Base-by-base conservation (phyloP, 2,888 invertebrate species). In the Caenorhabditis plicata region DNA sequence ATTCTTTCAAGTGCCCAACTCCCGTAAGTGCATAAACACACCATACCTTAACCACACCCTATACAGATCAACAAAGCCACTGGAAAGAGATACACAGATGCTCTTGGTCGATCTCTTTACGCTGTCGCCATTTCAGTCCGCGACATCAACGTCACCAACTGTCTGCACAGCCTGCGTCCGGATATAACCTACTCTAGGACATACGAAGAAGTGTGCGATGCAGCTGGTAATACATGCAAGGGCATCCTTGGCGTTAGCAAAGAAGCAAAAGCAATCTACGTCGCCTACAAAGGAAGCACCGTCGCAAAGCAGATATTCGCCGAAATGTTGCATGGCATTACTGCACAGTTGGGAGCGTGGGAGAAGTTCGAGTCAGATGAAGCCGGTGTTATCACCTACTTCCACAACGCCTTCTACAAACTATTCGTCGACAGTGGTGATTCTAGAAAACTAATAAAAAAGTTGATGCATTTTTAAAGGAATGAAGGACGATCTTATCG, bases 341-440 rank as follows among this genome's bases (percentile, higher is more conserved):
- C 73, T 4, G 78, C 79, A 11, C 79, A 79, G 47, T 48, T 79
- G 19, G 79, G 79, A 9, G 79, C 79, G 8, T 79, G 79, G 79
- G 79, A 79, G 55, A 79, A 79, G 46, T 78, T 79, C 38, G 75
- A 70, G 29, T 60, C 58, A 15, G 31, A 56, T n/a, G 64, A 64
- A 19, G 71, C 75, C n/a, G 78, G 78, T 25, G 79, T 79, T 7
- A 79, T 79, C 64, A 80, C 77, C 20, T 79, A 79, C 33, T 79
- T 79, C 68, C 72, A 79, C 45, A 62, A 62, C 2, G 79, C 79
- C 3, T 79, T 76, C 57, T 61, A 64, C 13, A 39, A 51, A 19
- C 64, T 79, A 8, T 79, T 79, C 57, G 44, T 78, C 19, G 75
- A 78, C 13, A 70, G 68, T 40, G 68, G 40, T 20, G 13, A n/a